Conservation (phyloP, 2,113 vertebrate species). For the Scalopus aquaticus region DNA sequence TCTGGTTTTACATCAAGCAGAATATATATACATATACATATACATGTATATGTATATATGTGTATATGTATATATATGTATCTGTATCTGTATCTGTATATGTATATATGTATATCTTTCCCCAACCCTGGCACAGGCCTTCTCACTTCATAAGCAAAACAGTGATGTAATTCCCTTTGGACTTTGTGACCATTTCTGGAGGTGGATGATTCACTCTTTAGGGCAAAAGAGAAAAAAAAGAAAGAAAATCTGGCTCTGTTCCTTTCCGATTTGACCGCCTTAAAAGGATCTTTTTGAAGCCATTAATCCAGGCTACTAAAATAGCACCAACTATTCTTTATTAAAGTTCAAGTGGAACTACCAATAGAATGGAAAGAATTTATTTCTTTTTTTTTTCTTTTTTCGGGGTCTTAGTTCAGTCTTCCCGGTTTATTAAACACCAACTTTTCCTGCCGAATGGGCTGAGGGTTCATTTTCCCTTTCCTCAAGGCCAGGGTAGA, state of each 20-base stretch:
- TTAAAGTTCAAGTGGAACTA: conserved; percentile 64
- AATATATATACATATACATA: conserved; percentile 24
- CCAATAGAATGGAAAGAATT: neutral
- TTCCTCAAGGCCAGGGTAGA: neutral
- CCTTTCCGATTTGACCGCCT: conserved; percentile 62
- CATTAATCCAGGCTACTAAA: conserved; percentile 61
- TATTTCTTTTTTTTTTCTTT: no score
- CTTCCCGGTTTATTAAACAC: conserved; percentile 76
- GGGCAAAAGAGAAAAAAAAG: neutral
- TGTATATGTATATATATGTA: neutral
- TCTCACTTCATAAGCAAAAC: conserved; percentile 39
- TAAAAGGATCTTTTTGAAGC: conserved; percentile 79
- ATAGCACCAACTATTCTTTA: conserved; percentile 67
- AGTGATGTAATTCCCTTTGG: conserved; percentile 29
- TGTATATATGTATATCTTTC: neutral
- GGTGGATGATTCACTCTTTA: conserved; percentile 68
- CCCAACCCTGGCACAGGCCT: neutral
- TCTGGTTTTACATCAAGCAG: neutral
- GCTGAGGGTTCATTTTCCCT: conserved; percentile 28
- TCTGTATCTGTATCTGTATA: no score
- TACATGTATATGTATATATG: neutral
- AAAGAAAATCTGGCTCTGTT: conserved; percentile 3
- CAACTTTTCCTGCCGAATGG: conserved; percentile 7
- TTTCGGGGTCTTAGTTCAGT: neutral
- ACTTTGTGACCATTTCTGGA: conserved; percentile 36